phyloP scores from a whole-genome alignment of 2,888 invertebrate genomes.

The Scelioninae gen. 1 region DNA sequence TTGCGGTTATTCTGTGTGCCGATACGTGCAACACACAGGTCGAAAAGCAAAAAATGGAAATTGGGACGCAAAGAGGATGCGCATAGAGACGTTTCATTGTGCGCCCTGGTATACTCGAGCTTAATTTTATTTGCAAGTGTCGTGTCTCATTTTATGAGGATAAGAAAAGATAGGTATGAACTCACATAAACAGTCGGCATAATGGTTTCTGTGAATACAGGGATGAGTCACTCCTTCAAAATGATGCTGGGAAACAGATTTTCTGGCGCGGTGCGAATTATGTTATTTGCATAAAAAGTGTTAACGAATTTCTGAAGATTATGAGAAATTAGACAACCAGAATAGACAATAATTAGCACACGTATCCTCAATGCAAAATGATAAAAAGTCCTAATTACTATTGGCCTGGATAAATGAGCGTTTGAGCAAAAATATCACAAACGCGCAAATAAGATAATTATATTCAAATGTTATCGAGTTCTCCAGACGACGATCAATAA shows the following conservation, averaged over 20 bases:
- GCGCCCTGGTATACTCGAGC: constrained; percentile 11
- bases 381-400: background rate
- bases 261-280: constrained; percentile 25
- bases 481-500: no score
- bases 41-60: constrained; percentile 20
- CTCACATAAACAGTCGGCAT: constrained; percentile 53
- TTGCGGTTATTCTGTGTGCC: no score
- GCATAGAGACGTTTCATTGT: constrained; percentile 22
- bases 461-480: constrained; percentile 7
- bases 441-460: background rate
- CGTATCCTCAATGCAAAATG: background rate
- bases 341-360: constrained; percentile 25
- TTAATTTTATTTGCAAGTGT: constrained; percentile 55
- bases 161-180: constrained; percentile 57
- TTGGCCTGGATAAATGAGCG: no score
- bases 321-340: background rate
- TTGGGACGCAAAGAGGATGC: constrained; percentile 7
- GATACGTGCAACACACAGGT: background rate
- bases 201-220: constrained; percentile 31
- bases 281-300: constrained; percentile 49
- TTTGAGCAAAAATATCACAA: background rate
- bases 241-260: constrained; percentile 47
- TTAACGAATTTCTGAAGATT: constrained; percentile 29
- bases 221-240: constrained; percentile 39
- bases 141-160: constrained; percentile 52